Percentiles rank a stretch among this genome's conserved stretches.
Evolutionary conservation across 2,888 invertebrate genomes (phyloP).

Genomic region (Dexiosoma caninum): DNA sequence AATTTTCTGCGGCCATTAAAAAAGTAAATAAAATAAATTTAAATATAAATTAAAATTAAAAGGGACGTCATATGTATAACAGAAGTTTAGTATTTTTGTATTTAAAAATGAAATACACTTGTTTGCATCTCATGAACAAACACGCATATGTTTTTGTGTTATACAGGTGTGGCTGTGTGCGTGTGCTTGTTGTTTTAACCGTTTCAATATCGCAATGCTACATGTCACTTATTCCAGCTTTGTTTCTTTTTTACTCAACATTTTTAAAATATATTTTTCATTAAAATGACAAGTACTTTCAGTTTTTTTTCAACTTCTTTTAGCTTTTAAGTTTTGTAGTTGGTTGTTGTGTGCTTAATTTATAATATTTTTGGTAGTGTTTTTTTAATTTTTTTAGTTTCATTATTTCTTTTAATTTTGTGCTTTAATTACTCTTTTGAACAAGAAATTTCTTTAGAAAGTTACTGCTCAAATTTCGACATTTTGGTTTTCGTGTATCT

Average conservation of each 20-base stretch:
- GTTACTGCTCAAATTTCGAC: constrained; percentile 34
- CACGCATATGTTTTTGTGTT: not conserved
- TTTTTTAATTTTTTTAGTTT: not conserved
- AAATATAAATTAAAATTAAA: not conserved
- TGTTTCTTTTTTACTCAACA: too few species aligned
- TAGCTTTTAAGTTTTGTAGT: not conserved
- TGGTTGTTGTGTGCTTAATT: not conserved
- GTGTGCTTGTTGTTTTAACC: not conserved
- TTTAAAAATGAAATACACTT: constrained; percentile 2
- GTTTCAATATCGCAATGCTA: constrained; percentile 27
- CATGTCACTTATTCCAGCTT: not conserved
- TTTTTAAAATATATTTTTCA: constrained; percentile 13
- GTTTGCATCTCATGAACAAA: constrained; percentile 9
- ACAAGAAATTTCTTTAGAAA: constrained; percentile 59
- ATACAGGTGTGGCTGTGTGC: not conserved
- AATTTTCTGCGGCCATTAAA: not conserved
- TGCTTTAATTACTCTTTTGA: constrained; percentile 42
- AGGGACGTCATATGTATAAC: constrained; percentile 19
- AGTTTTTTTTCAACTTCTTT: constrained; percentile 26
- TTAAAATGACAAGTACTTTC: constrained; percentile 54
- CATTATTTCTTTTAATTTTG: not conserved
- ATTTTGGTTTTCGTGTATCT: not conserved
- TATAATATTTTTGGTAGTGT: not conserved
- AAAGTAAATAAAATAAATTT: too few species aligned
- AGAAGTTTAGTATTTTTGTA: not conserved